Base-by-base conservation (phyloP, 2,888 invertebrate genomes). In the Tinea trinotella region DNA sequence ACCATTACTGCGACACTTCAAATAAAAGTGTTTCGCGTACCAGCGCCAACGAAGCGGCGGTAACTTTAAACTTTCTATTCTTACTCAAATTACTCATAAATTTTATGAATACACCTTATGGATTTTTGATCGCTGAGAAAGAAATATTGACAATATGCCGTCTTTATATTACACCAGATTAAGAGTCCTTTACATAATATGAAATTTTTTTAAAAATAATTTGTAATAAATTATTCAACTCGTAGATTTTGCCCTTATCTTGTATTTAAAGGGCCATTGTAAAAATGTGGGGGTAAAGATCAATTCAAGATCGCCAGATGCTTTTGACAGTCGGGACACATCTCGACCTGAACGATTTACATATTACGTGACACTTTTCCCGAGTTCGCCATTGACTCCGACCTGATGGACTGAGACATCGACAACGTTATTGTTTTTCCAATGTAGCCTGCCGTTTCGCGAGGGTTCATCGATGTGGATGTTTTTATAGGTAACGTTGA, bases 361-460 rank as follows among this genome's bases (percentile, higher is more conserved):
- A 85, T 85, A 83, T 74, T 80, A 85, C 84, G 84, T 84, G 84
- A 83, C 76, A 77, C 68, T 82, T 80, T 85, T 84, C 68, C 75
- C 66, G 69, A 83, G 70, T 68, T 73, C 74, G 62, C 70, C 79
- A 82, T 85, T 81, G 83, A 83, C 80, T 81, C 67, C 64, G 61
- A 65, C 63, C 71, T 71, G 76, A 82, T 80, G 74, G 78, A 81
- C 80, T 79, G 79, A 79, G 76, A 81, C 80, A 75, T 78, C 66
- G 75, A 67, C 65, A 69, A 64, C 67, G 77, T 80, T 82, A 83
- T 84, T 83, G 83, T 84, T 83, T 81, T 76, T 71, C 71, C 22
- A 36, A 40, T 70, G 67, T 65, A 62, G 61, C 69, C 66, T 65
- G 64, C 71, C 68, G 64, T 74, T 71, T 67, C 58, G 61, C n/a